Evolutionary conservation across 1,140 invertebrate species (phyloP).

Genomic region (Tetranychus cinnabarinus): DNA sequence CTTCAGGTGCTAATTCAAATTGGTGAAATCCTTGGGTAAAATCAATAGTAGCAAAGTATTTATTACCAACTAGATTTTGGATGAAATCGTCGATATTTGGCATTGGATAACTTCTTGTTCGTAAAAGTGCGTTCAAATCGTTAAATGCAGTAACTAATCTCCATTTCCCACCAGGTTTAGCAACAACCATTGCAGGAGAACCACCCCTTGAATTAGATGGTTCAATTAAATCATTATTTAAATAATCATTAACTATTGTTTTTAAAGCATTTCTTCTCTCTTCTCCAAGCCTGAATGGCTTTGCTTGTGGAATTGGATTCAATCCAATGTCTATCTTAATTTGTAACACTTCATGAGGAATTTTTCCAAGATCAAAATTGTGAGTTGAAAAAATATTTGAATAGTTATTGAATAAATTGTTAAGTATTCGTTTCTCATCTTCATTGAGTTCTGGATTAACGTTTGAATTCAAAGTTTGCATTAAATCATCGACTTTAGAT

Average conservation of each 20-base stretch:
- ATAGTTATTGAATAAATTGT: no score
- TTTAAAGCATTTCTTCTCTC: background rate
- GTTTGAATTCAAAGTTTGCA: no score
- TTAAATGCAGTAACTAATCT: conserved; percentile 29
- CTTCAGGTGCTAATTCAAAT: background rate
- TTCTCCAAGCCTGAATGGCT: background rate
- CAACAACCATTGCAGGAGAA: conserved; percentile 11
- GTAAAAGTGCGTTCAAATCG: conserved; percentile 19
- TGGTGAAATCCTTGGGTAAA: conserved; percentile 7
- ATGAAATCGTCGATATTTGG: conserved; percentile 18
- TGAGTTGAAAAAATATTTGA: background rate
- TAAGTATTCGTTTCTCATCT: background rate
- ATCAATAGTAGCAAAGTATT: conserved; percentile 3
- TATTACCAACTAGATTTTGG: background rate
- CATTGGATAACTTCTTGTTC: conserved; percentile 26
- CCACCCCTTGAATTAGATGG: background rate
- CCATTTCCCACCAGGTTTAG: conserved; percentile 24
- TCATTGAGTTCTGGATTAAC: background rate
- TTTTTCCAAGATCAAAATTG: background rate
- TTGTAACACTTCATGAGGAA: background rate
- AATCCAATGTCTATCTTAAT: background rate
- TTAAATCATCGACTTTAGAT: no score
- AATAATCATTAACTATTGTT: background rate
- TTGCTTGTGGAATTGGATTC: background rate
- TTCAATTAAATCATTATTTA: background rate